Evolutionary conservation across 2,888 invertebrate species (phyloP), one percentile per base, ranked within the genome.

Genomic region (Megamerina dolium): DNA sequence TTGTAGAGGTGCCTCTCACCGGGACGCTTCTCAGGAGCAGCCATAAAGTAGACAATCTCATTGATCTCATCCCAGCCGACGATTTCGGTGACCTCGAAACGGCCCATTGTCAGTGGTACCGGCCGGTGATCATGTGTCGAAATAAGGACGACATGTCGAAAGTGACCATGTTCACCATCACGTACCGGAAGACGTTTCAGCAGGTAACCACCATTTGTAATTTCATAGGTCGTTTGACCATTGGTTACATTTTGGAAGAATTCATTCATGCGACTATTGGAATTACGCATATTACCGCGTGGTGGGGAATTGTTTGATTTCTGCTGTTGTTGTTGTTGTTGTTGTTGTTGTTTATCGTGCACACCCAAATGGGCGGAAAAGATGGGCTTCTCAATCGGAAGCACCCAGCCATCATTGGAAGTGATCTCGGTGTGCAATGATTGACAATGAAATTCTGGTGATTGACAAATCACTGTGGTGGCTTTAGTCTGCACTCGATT

Each of bases 401-500:
- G 53, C 0, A 72, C 70, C 70, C 71, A 72, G 10, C 72, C 72
- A 48, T 72, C 70, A 30, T 66, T 68, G 13, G 71, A 60, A 20
- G 71, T 70, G 10, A 67, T 67, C 51, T 72, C 72, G 5, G 70
- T 68, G 48, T 72, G 69, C 36, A 87, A 85, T 59, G 83, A 80
- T 51, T 81, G 79, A 57, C 87, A 87, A 57, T 78, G 80, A 70
- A 83, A 86, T 23, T 76, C 74, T 23, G 78, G 77, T 6, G 82
- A 82, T 46, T 78, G 79, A 68, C 93, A 94, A 13, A 87, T 72
- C 32, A 83, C 81, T 56, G 91, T 79, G 46, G 87, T 77, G 50
- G 90, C 85, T 45, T 82, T 75, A 59, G 91, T 92, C 73, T 94
- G 93, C 19, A 81, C 78, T 40, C 94, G 75, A 71, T 89, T 90